Evolutionary conservation across 2,888 invertebrate species (phyloP).

Genomic region (Agonopterix heracliana): DNA sequence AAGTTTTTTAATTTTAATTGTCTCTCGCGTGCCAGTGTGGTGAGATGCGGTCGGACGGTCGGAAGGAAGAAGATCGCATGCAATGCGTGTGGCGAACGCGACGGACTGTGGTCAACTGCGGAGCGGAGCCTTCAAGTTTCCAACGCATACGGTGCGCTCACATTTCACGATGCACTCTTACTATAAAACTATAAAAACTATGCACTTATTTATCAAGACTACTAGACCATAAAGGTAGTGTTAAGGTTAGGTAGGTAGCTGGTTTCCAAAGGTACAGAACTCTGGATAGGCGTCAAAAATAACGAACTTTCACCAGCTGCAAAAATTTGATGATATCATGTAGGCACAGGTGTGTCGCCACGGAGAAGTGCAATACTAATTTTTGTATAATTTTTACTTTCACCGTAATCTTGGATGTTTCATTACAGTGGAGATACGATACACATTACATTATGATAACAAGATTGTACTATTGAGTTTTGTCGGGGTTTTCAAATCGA

Average conservation of each 20-base stretch:
- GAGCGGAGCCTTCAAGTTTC: slow-evolving; percentile 21
- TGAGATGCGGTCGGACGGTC: slow-evolving; percentile 17
- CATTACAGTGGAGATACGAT: background rate
- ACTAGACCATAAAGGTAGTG: no score
- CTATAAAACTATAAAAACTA: slow-evolving; percentile 7
- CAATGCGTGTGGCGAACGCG: slow-evolving; percentile 47
- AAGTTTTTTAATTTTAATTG: slow-evolving; percentile 27
- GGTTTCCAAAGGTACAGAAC: background rate
- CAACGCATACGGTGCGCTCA: slow-evolving; percentile 18
- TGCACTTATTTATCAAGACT: slow-evolving; percentile 7
- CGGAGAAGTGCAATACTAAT: slow-evolving; percentile 8
- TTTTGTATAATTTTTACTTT: slow-evolving; percentile 10
- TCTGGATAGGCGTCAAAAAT: background rate
- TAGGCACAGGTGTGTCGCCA: slow-evolving; percentile 5
- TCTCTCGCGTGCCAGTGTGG: slow-evolving; percentile 36
- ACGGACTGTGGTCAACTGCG: slow-evolving; percentile 70
- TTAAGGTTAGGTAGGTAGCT: no score
- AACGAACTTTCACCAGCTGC: slow-evolving; percentile 13
- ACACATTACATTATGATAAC: no score
- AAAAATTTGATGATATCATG: slow-evolving; percentile 9
- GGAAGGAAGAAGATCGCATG: slow-evolving; percentile 12
- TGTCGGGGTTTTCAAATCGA: no score
- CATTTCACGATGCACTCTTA: slow-evolving; percentile 10
- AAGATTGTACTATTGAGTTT: no score
- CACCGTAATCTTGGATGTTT: slow-evolving; percentile 6